Conservation (phyloP, 2,888 invertebrate genomes). For the Idaea straminata region DNA sequence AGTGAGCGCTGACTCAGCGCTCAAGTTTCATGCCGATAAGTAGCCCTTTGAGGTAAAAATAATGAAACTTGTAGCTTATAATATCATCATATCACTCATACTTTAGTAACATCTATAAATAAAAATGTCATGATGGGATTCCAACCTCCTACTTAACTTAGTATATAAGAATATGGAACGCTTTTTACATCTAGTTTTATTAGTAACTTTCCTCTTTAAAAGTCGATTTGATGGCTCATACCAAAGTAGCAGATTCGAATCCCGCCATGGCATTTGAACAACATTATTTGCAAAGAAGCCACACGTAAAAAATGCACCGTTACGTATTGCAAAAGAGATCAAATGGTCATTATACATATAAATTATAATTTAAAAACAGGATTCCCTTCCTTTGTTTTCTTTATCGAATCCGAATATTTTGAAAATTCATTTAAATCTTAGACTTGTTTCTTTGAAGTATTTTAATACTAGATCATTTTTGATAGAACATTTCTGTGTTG, state of each 20-base stretch:
- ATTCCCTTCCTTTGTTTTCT: too few relatives aligned
- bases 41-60: too few relatives aligned
- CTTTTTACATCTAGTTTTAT: too few relatives aligned
- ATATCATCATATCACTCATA: background rate
- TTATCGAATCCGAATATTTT: too few relatives aligned
- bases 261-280: background rate
- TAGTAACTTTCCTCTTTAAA: too few relatives aligned
- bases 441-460: too few relatives aligned
- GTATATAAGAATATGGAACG: too few relatives aligned
- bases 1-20: too few relatives aligned
- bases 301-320: constrained; percentile 3
- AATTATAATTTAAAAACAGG: constrained; percentile 12
- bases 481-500: background rate
- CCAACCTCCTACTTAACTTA: background rate
- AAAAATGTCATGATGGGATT: background rate
- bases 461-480: background rate
- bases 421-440: too few relatives aligned
- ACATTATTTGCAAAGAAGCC: background rate
- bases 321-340: constrained; percentile 4
- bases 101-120: background rate
- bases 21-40: too few relatives aligned
- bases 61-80: background rate
- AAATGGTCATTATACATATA: constrained; percentile 4
- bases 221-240: too few relatives aligned
- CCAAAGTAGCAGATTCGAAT: background rate